phyloP scores from a whole-genome alignment of 2,797 vertebrate genomes.

The Ataeniobius toweri region DNA sequence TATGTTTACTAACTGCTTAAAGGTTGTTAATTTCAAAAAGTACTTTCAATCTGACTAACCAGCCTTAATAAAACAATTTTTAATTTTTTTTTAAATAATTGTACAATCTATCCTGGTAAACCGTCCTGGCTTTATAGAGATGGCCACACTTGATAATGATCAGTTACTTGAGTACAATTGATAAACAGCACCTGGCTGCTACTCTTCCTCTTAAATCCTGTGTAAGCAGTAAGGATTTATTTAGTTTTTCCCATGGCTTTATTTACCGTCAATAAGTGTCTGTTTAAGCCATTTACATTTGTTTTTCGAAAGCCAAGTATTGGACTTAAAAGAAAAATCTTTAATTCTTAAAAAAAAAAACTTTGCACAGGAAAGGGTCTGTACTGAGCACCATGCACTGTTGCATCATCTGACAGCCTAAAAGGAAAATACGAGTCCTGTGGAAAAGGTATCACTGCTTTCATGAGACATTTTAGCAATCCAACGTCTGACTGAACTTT shows the following conservation, averaged over 20 bases:
- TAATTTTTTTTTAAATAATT: too few relatives aligned
- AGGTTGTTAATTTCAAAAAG: too few relatives aligned
- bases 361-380: background rate
- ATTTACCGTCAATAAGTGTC: background rate
- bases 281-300: background rate
- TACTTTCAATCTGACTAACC: too few relatives aligned
- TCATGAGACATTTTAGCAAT: background rate
- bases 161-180: background rate
- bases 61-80: too few relatives aligned
- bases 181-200: background rate
- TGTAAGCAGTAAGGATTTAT: background rate
- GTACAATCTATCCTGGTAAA: too few relatives aligned
- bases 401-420: conserved; percentile 5
- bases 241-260: background rate
- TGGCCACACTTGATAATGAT: background rate
- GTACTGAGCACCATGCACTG: background rate
- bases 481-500: background rate
- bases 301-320: background rate
- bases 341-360: conserved; percentile 3
- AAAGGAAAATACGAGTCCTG: background rate
- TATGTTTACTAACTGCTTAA: too few relatives aligned
- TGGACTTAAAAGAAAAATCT: background rate
- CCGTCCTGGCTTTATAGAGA: background rate
- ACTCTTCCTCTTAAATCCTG: background rate
- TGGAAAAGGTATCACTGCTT: background rate